Evolutionary conservation across 2,113 vertebrate genomes (phyloP).

Genomic region (Paralichthys olivaceus): DNA sequence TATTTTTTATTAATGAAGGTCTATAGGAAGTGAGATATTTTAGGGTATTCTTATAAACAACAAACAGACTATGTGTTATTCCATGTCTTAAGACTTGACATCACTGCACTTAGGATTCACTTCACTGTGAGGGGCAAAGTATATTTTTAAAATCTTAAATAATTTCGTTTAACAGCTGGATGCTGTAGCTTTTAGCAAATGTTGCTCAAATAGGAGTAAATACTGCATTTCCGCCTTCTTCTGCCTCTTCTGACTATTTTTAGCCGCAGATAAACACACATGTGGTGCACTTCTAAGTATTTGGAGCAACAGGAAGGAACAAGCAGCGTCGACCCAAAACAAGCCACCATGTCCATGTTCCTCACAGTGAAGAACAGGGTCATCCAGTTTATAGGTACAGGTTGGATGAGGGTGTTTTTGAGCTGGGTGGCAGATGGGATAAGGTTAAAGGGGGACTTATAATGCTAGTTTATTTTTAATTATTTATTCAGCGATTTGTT

Average conservation of each 20-base stretch:
- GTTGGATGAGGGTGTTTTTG: too few relatives aligned
- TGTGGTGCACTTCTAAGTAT: not conserved
- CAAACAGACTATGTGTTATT: not conserved
- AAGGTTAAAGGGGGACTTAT: too few relatives aligned
- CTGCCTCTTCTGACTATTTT: constrained; percentile 1
- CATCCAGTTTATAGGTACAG: not conserved
- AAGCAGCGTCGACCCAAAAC: not conserved
- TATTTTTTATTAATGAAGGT: too few relatives aligned
- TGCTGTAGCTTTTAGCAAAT: constrained; percentile 18
- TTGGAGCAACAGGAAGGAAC: constrained; percentile 16
- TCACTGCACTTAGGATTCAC: not conserved
- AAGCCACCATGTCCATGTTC: not conserved
- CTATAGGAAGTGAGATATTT: too few relatives aligned
- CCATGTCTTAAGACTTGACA: not conserved
- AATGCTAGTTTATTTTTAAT: not conserved
- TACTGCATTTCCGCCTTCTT: constrained; percentile 4
- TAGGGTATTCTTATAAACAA: too few relatives aligned
- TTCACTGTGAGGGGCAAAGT: not conserved
- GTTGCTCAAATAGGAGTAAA: not conserved
- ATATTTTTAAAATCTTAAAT: not conserved
- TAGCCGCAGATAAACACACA: constrained; percentile 5
- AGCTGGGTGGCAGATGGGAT: too few relatives aligned
- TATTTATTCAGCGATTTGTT: too few relatives aligned
- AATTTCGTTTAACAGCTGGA: constrained; percentile 11
- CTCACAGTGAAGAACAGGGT: not conserved